phyloP scores from a whole-genome alignment of 2,888 invertebrate genomes.

The Exocentrus adspersus region DNA sequence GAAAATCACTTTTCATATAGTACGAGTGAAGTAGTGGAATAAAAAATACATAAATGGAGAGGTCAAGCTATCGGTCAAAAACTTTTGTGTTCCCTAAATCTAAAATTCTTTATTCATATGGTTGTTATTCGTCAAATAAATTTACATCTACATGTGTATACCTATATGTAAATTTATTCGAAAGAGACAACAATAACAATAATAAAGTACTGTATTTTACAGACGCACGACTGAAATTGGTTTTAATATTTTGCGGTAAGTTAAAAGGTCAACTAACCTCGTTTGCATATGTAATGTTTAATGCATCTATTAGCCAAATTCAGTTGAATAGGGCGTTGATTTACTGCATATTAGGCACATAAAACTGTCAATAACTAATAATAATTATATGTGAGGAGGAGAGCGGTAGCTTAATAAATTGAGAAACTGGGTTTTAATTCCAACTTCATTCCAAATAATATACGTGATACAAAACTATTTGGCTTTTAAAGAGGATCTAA shows the following conservation, averaged over 20 bases:
- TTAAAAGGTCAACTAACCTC: neutral
- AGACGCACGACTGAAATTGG: neutral
- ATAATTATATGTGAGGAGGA: neutral
- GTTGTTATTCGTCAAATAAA: neutral
- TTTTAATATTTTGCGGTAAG: neutral
- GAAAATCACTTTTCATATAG: too few relatives aligned
- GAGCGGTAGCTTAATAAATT: too few relatives aligned
- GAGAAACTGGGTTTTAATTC: too few relatives aligned
- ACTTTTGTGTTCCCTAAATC: too few relatives aligned
- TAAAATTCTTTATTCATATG: too few relatives aligned
- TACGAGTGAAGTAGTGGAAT: too few relatives aligned
- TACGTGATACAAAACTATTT: too few relatives aligned
- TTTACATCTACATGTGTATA: neutral
- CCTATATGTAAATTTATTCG: neutral
- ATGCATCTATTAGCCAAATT: neutral
- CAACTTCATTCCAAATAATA: too few relatives aligned
- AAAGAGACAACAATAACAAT: neutral
- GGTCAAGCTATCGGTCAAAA: too few relatives aligned
- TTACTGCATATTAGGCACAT: neutral
- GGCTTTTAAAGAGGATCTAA: too few relatives aligned
- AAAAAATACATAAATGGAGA: too few relatives aligned
- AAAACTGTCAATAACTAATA: neutral
- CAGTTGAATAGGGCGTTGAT: neutral
- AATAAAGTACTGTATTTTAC: neutral
- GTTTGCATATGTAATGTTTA: neutral